Base-by-base conservation (phyloP, 2,888 invertebrate genomes). In the Philereme vetulata region DNA sequence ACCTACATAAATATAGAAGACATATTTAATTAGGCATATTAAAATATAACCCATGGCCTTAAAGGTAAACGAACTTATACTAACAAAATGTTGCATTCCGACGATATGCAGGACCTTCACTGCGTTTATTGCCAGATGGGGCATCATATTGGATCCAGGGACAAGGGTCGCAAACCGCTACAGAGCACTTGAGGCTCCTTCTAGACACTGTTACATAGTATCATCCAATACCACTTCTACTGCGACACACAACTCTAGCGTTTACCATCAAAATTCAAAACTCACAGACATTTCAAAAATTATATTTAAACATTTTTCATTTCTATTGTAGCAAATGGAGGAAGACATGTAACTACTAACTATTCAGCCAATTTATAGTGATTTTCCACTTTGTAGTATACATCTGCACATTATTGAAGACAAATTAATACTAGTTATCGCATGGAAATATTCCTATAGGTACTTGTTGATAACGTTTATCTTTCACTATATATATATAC, bases 61-160 rank as follows among this genome's bases (percentile, higher is more conserved):
- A n/a, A 21, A 4, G 3, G 56, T 51, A 52, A 43, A 38, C 21
- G n/a, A 59, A 52, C 35, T 57, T 10, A 73, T 82, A 91, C 91
- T 87, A 78, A 92, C 92, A 62, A 85, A 85, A 66, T 85, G 77
- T 68, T 92, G 90, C 66, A 90, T 72, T 7, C 85, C 87, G 38
- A 88, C 74, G 32, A 88, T 73, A 21, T 88, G 84, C 62, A 91
- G 68, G 4, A 92, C 88, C 66, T 85, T 81, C 32, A 92, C 77
- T 4, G 89, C 81, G 64, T 88, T 84, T 36, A 86, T 64, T 10
- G 74, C 72, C 49, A 79, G 64, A 21, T 70, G 74, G 9, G 76
- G 72, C 64, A 70, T 68, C 74, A 82, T 75, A 51, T 52, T 72
- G 8, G 54, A 49, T 34, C 21, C 21, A 21, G 21, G 1, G 21